Evolutionary conservation across 2,888 invertebrate species (phyloP), one percentile per base, ranked within the genome.

Genomic region (Lithophane leautieri): DNA sequence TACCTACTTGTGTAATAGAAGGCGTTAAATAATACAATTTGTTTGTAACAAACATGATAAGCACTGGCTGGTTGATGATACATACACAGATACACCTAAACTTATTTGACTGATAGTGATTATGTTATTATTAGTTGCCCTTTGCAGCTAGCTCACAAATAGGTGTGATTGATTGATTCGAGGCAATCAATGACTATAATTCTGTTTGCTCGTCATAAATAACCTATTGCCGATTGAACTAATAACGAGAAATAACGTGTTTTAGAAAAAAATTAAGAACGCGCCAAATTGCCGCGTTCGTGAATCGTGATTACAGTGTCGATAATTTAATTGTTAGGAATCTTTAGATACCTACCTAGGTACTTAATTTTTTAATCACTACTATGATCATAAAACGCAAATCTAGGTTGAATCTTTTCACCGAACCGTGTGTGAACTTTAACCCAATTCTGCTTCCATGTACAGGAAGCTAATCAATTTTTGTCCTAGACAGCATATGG

Each of bases 31-130:
- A 89, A 90, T 74, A 72, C 25, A 75, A 67, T 89, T 89, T 87
- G 86, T 89, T 85, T 86, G 80, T 83, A 85, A 89, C 89, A 88
- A 85, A 87, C 81, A 81, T 77, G 90, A 90, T 92, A 91, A 89
- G 84, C 84, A 81, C 79, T 83, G 75, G 79, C 72, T 66, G 58
- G 61, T 71, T 73, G 70, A 82, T 80, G 76, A 85, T 61, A 81
- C 71, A 81, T 67, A 81, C 44, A 14, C 44, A 14, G 44, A 44
- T 44, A 44, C 71, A 77, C 73, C 81, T 77, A 79, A 66, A 78
- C 54, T 70, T 79, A 76, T 87, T 89, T 78, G 76, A 84, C 77
- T 82, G 89, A 89, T 89, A 89, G 85, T 83, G 82, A 78, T 81
- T 78, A 68, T 54, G 52, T 42, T 84, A 76, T 61, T 73, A 85